These are phyloP conservation scores for Catharus minimus DNA, from an alignment of 2,113 vertebrate species.

Conservation along the genomic window DNA sequence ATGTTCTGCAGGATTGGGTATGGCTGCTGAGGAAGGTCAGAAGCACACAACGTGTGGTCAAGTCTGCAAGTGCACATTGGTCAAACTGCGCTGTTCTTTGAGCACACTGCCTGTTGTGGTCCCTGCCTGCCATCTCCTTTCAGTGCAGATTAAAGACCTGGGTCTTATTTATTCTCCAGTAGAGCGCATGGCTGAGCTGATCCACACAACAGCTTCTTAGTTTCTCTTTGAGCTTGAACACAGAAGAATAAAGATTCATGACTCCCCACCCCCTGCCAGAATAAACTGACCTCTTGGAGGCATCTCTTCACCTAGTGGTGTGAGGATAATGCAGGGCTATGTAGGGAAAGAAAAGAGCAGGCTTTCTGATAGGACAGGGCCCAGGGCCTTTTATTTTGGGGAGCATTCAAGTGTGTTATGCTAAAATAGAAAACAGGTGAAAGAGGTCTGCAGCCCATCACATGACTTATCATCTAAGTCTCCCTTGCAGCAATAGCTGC, in stretches of 20 bases:
- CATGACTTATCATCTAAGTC: neutral
- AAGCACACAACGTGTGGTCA: neutral
- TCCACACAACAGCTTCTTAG: slow-evolving; percentile 72
- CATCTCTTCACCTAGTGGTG: slow-evolving; percentile 73
- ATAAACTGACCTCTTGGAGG: slow-evolving; percentile 75
- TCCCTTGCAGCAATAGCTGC: neutral
- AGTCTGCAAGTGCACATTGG: neutral
- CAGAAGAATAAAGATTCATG: slow-evolving; percentile 79
- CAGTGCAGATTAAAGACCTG: slow-evolving; percentile 73
- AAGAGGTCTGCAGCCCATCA: neutral
- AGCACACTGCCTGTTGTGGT: neutral
- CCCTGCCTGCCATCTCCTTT: slow-evolving; percentile 15
- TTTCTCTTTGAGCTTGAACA: slow-evolving; percentile 69
- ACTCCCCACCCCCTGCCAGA: slow-evolving; percentile 48
- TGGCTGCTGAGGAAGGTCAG: neutral
- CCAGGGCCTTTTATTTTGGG: neutral
- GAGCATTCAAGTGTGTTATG: slow-evolving; percentile 26
- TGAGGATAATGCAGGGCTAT: slow-evolving; percentile 43
- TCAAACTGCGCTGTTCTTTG: neutral
- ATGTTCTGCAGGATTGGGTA: neutral
- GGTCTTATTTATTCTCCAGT: slow-evolving; percentile 71
- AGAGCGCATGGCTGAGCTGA: slow-evolving; percentile 74
- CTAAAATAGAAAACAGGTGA: slow-evolving; percentile 51
- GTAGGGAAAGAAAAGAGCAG: neutral
- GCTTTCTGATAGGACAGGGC: neutral